These are phyloP conservation scores for Danio jaintianensis DNA, from an alignment of 2,797 vertebrate species.

Conservation along the genomic window DNA sequence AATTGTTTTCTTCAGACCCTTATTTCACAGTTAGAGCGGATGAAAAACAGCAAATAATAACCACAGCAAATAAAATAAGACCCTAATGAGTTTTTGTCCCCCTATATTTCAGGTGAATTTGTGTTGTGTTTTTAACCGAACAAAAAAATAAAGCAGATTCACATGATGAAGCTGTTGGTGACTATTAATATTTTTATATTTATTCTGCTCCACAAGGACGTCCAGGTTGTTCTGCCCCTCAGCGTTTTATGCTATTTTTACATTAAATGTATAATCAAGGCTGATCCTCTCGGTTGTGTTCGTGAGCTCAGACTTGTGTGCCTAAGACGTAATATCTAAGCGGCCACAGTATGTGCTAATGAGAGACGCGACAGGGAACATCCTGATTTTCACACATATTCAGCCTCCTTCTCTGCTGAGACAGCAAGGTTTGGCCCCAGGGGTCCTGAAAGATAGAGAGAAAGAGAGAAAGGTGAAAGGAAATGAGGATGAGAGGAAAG, in stretches of 20 bases:
- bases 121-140: background rate
- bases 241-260: slow-evolving; percentile 33
- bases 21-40: slow-evolving; percentile 8
- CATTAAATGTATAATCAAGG: slow-evolving; percentile 63
- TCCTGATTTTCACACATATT: slow-evolving; percentile 64
- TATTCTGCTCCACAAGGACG: slow-evolving; percentile 28
- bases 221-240: slow-evolving; percentile 24
- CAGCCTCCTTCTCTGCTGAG: slow-evolving; percentile 74
- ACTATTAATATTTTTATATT: slow-evolving; percentile 19
- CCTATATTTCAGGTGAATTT: background rate
- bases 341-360: slow-evolving; percentile 58
- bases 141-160: background rate
- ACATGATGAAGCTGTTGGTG: background rate
- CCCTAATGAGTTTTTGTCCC: background rate
- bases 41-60: slow-evolving; percentile 7
- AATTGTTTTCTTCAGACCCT: slow-evolving; percentile 30
- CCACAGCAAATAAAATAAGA: slow-evolving; percentile 11
- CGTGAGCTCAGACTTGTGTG: slow-evolving; percentile 11
- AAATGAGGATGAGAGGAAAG: slow-evolving; percentile 18
- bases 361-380: slow-evolving; percentile 58
- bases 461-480: slow-evolving; percentile 34
- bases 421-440: slow-evolving; percentile 66
- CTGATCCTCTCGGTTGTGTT: slow-evolving; percentile 55
- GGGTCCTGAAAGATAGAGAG: slow-evolving; percentile 42
- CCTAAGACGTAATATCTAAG: slow-evolving; percentile 58